Base-by-base conservation (phyloP, 2,888 invertebrate species). In the Drosophila ustulata region DNA sequence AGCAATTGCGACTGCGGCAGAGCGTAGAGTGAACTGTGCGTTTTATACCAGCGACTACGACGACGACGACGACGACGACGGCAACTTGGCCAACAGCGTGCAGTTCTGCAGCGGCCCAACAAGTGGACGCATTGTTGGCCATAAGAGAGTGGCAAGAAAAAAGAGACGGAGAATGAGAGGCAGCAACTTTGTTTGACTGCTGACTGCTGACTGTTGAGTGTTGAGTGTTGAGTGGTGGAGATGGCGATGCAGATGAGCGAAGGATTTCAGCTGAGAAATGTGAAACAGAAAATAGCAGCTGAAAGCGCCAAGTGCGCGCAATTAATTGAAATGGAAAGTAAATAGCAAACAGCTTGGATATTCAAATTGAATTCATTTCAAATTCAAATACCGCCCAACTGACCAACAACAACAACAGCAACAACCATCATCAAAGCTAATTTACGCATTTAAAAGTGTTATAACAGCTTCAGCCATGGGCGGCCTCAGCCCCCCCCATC, bases 241-340 rank as follows among this genome's bases (percentile, higher is more conserved):
- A 18, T 52, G 26, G 47, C 43, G 9, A 61, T 65, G 79, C 65
- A 65, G 59, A 79, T 79, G 75, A 56, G 68, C 59, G 18, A 74
- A 74, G 79, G 73, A 77, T 74, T 78, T 67, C 49, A 70, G 23
- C 30, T 47, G 34, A 43, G 37, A 63, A 75, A 51, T 56, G 50
- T 49, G 11, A 65, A 51, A 56, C 65, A 71, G 6, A 43, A 46
- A 37, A 64, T 64, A 59, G 52, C 53, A 34, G 51, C 47, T 62
- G 50, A 75, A 55, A 75, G 57, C 57, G 51, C 59, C 75, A 78
- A 78, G 75, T 75, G 75, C 80, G 76, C 75, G 65, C 87, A 75
- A 83, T 83, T 88, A 86, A 83, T 83, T 83, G 89, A 82, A 88
- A 82, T 71, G 77, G 89, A 82, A 82, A 83, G 79, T 79, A 68